Evolutionary conservation across 2,113 vertebrate species (phyloP), one percentile per base, ranked within the genome.

Genomic region (Aix galericulata): DNA sequence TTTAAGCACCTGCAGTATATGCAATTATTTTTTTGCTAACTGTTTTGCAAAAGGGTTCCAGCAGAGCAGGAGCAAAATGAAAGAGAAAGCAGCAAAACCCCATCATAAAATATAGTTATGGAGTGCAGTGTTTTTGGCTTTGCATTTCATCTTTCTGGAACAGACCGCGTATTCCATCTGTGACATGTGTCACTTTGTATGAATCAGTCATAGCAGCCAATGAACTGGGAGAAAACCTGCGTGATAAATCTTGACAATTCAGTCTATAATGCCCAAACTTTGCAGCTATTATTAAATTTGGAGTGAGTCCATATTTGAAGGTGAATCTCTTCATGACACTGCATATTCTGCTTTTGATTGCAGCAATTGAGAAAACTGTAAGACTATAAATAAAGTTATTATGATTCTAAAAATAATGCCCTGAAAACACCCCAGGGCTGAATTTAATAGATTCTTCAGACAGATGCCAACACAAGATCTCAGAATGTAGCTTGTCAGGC

Each of bases 371-470:
- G 79, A 77, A 83, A 75, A 75, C 55, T 38, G n/a, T 75, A 79
- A 82, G 63, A n/a, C 69, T 89, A 84, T 75, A 95, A 93, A 89
- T 75, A 74, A 93, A 42, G 48, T 72, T 77, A 93, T 8, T 86
- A 79, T 27, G 89, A 77, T 91, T 87, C 71, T 95, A 96, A 94
- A 80, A 83, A 82, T 89, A 86, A 75, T 86, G 84, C 14, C 73
- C 90, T 93, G 60, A 26, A 77, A 97, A 91, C 69, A 73, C 58
- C 55, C 53, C 50, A 72, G 64, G 77, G 82, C 77, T 83, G 68
- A 66, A 93, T 95, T 94, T 84, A 55, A 27, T 74, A 48, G 76
- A 81, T 56, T 92, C 82, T 81, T 48, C 56, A 79, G 74, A 81
- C 46, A 95, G 82, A 93, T 92, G 69, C 58, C 52, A 89, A 55